Evolutionary conservation across 2,888 invertebrate species (phyloP).

Genomic region (Ischnus inquisitorius): DNA sequence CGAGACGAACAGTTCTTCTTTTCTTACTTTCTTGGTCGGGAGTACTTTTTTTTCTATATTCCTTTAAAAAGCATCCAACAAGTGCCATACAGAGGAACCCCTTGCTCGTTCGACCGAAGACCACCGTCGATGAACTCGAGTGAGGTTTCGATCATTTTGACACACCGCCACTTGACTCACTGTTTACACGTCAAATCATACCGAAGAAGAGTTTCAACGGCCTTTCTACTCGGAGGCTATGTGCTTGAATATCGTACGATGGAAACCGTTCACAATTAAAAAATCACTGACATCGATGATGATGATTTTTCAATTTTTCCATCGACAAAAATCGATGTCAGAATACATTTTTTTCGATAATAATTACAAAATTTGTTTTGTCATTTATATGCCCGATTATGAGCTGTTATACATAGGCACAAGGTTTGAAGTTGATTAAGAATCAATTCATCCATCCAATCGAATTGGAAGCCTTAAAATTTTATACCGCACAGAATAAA

Average conservation of each 20-base stretch:
- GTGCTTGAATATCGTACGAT: not conserved
- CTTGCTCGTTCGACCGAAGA: not conserved
- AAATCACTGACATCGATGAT: not conserved
- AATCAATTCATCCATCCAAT: no score
- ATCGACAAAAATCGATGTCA: not conserved
- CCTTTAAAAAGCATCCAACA: slow-evolving; percentile 8
- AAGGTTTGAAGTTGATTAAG: no score
- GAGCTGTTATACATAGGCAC: no score
- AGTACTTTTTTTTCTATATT: slow-evolving; percentile 6
- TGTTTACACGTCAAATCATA: slow-evolving; percentile 38
- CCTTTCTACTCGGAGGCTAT: not conserved
- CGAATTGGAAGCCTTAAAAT: no score
- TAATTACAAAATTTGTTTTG: no score
- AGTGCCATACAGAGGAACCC: slow-evolving; percentile 38
- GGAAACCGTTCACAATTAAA: not conserved
- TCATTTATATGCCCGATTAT: no score
- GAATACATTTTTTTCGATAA: no score
- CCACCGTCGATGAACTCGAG: slow-evolving; percentile 40
- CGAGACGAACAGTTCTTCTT: slow-evolving; percentile 3
- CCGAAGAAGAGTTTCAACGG: not conserved
- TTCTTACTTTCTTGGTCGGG: slow-evolving; percentile 24
- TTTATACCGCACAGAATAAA: no score
- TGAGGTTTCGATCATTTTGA: slow-evolving; percentile 40
- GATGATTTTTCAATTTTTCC: not conserved
- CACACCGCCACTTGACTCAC: slow-evolving; percentile 30